phyloP scores from a whole-genome alignment of 2,888 invertebrate genomes.

The Cerastoderma edule region DNA sequence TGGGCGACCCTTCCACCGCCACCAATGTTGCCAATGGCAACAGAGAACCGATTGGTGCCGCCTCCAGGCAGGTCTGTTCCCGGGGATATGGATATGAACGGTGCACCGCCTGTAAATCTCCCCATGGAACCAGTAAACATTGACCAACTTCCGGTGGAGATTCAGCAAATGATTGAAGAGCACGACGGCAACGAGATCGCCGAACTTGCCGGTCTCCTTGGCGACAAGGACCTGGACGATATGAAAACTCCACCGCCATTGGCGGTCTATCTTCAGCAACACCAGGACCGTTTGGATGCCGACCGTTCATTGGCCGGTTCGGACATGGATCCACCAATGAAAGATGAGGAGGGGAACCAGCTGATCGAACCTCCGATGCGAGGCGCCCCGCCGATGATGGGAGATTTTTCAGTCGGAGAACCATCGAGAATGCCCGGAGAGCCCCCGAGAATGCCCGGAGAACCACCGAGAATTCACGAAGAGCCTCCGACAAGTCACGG shows the following conservation, averaged over 20 bases:
- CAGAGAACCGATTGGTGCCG: neutral
- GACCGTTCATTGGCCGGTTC: no score
- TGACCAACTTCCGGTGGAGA: neutral
- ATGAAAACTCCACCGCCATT: constrained; percentile 14
- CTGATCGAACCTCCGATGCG: neutral
- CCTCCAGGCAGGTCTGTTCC: neutral
- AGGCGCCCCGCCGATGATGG: neutral
- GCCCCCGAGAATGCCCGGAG: neutral
- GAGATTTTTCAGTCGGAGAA: neutral
- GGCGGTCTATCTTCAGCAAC: neutral
- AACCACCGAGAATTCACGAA: neutral
- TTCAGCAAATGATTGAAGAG: neutral
- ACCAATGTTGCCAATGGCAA: neutral
- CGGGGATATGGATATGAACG: neutral
- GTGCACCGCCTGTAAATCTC: neutral
- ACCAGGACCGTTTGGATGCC: neutral
- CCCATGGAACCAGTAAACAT: neutral
- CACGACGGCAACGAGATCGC: neutral
- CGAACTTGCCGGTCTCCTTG: neutral
- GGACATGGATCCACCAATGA: neutral
- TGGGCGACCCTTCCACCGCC: neutral
- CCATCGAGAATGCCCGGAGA: neutral
- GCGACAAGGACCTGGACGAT: neutral
- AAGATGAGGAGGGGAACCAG: neutral
- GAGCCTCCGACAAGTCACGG: neutral